A percentile compares a stretch with the other conserved stretches of the same genome.
Evolutionary conservation across 2,797 vertebrate genomes (phyloP).

Genomic region (Hippocampus kuda): DNA sequence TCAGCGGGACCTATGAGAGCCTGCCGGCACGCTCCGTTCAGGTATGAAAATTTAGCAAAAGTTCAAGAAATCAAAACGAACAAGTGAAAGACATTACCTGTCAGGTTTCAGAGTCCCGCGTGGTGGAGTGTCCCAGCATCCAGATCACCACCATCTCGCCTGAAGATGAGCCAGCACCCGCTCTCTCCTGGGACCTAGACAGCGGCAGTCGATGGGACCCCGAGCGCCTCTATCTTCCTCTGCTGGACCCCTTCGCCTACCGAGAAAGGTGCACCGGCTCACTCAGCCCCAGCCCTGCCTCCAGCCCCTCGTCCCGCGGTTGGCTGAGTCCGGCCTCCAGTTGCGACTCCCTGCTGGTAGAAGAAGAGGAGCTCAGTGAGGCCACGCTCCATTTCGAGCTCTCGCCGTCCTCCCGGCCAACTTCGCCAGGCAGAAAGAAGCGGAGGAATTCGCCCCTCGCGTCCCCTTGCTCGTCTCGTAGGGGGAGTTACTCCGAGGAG

Average conservation of each 20-base stretch:
- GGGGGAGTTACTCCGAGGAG: conserved; percentile 81
- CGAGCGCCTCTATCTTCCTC: conserved; percentile 77
- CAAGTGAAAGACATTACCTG: not conserved
- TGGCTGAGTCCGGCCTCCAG: conserved; percentile 85
- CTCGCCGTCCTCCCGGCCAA: conserved; percentile 71
- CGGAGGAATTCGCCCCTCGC: conserved; percentile 74
- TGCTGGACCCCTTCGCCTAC: conserved; percentile 78
- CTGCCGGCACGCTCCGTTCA: conserved; percentile 81
- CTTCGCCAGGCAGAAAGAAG: conserved; percentile 82
- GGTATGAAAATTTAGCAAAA: conserved; percentile 45
- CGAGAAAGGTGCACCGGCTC: conserved; percentile 74
- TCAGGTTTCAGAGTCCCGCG: conserved; percentile 73
- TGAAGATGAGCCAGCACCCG: conserved; percentile 59
- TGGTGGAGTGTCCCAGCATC: conserved; percentile 88
- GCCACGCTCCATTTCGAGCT: conserved; percentile 73
- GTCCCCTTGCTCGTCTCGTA: conserved; percentile 71
- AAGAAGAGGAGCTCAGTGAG: conserved; percentile 83
- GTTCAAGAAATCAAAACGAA: not conserved
- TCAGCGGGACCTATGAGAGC: conserved; percentile 83
- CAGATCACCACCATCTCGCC: conserved; percentile 91
- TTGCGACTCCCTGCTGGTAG: conserved; percentile 80
- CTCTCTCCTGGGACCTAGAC: conserved; percentile 64
- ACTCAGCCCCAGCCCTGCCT: conserved; percentile 82
- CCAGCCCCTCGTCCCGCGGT: conserved; percentile 82
- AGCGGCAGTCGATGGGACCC: conserved; percentile 70